These are phyloP conservation scores for Trichonephila inaurata DNA, from an alignment of 1,140 invertebrate genomes.

Conservation along the genomic window DNA sequence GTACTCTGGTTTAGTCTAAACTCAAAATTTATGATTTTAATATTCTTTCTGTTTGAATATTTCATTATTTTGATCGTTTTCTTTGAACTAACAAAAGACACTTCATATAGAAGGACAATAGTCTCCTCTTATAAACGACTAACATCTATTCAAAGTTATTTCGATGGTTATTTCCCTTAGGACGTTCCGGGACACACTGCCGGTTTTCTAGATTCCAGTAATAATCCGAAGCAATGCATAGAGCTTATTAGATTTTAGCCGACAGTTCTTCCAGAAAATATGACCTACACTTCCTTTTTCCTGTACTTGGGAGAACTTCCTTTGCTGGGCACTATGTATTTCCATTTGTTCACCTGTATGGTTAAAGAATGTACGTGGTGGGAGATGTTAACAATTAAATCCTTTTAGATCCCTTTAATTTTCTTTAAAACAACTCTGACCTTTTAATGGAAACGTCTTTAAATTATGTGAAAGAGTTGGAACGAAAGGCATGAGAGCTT, in stretches of 20 bases:
- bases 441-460: neutral
- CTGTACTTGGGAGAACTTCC: neutral
- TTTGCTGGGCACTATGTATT: neutral
- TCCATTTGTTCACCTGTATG: neutral
- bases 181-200: neutral
- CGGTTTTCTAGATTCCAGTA: neutral
- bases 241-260: slow-evolving; percentile 36
- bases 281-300: neutral
- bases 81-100: slow-evolving; percentile 30
- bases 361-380: neutral
- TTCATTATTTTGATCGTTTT: slow-evolving; percentile 48
- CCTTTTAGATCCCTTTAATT: neutral
- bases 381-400: neutral
- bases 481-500: neutral
- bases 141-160: slow-evolving; percentile 62
- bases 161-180: slow-evolving; percentile 25
- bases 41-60: slow-evolving; percentile 58
- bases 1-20: neutral
- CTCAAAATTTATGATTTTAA: neutral
- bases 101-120: slow-evolving; percentile 5
- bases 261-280: slow-evolving; percentile 36
- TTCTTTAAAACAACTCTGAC: neutral
- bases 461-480: neutral
- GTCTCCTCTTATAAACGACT: slow-evolving; percentile 5
- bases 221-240: slow-evolving; percentile 47